Percentiles rank a stretch among this genome's conserved stretches.
phyloP scores from a whole-genome alignment of 2,113 vertebrate species.

The Neomonachus schauinslandi region DNA sequence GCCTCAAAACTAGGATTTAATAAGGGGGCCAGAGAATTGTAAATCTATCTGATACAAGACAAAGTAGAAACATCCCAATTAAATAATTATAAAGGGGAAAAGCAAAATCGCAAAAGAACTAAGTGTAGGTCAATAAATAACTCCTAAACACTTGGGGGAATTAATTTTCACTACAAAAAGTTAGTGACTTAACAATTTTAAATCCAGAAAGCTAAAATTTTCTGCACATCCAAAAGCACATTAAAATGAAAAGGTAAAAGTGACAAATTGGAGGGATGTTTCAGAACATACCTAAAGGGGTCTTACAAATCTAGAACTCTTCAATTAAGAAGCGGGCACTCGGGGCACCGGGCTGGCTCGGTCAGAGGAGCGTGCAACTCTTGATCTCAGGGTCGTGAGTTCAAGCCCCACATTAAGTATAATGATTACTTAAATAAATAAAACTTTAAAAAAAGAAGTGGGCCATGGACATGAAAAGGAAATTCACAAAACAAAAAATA shows the following conservation, averaged over 20 bases:
- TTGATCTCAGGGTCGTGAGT: neutral
- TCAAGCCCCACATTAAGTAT: neutral
- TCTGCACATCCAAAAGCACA: neutral
- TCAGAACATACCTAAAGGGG: neutral
- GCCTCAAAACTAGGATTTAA: constrained; percentile 2
- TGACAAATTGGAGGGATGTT: neutral
- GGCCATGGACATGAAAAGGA: neutral
- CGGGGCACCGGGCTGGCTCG: neutral
- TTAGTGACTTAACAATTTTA: neutral
- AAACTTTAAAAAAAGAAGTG: neutral
- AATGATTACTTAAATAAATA: neutral
- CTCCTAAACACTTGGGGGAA: neutral
- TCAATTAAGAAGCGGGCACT: neutral
- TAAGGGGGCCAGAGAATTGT: neutral
- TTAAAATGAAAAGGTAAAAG: neutral
- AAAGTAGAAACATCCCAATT: neutral
- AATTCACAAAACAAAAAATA: constrained; percentile 15
- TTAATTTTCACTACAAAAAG: neutral
- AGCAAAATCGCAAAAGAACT: neutral
- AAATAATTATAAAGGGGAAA: constrained; percentile 4
- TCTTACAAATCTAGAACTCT: neutral
- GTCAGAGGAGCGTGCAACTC: neutral
- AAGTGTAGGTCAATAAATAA: neutral
- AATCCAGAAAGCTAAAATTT: neutral
- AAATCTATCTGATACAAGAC: neutral